Percentiles rank a stretch among this genome's conserved stretches.
Evolutionary conservation across 2,888 invertebrate species (phyloP).

Genomic region (Onchidella celtica): DNA sequence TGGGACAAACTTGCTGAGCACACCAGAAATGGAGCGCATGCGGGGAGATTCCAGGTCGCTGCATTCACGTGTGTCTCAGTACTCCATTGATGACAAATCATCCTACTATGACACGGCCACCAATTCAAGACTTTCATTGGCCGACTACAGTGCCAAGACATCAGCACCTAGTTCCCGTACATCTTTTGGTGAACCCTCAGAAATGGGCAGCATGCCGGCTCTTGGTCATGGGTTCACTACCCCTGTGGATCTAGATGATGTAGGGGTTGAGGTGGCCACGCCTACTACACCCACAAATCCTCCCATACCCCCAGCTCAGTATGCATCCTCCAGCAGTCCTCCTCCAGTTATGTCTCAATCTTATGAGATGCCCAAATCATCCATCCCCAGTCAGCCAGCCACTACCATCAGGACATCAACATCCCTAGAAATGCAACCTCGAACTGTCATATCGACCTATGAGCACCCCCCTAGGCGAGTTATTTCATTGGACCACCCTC

Average conservation of each 20-base stretch:
- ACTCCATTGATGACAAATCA: slow-evolving; percentile 69
- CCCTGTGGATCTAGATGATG: slow-evolving; percentile 48
- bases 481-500: slow-evolving; percentile 2
- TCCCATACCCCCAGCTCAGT: slow-evolving; percentile 8
- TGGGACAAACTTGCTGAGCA: slow-evolving; percentile 59
- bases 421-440: slow-evolving; percentile 35
- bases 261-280: slow-evolving; percentile 38
- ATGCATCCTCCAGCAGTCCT: slow-evolving; percentile 1
- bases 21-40: slow-evolving; percentile 50
- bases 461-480: neutral
- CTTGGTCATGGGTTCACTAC: slow-evolving; percentile 49
- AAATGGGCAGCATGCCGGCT: slow-evolving; percentile 64
- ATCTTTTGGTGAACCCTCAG: slow-evolving; percentile 74
- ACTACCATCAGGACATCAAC: slow-evolving; percentile 8
- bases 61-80: slow-evolving; percentile 65
- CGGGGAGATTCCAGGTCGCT: slow-evolving; percentile 47
- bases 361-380: slow-evolving; percentile 4
- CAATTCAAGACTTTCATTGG: slow-evolving; percentile 71
- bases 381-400: neutral
- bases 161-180: slow-evolving; percentile 76
- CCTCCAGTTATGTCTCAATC: slow-evolving; percentile 33
- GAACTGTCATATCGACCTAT: slow-evolving; percentile 2
- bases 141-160: slow-evolving; percentile 66
- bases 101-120: slow-evolving; percentile 76
- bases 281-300: slow-evolving; percentile 49